phyloP scores from a whole-genome alignment of 2,797 vertebrate species.

The Buceros bicornis region DNA sequence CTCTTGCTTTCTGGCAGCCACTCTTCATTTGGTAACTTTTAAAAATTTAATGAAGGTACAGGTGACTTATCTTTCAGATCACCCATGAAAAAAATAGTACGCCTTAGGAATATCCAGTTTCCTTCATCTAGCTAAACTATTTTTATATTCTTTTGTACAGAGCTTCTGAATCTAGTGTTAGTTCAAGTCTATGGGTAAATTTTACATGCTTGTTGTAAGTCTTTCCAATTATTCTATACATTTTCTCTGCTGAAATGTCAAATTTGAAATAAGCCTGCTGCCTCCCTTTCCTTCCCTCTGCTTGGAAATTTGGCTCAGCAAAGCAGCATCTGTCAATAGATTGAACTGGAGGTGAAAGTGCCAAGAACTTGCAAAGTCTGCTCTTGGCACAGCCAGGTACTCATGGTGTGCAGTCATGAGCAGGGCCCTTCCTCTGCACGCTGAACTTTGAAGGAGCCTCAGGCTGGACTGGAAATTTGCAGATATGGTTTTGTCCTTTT shows the following conservation, averaged over 20 bases:
- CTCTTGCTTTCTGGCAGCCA: not conserved
- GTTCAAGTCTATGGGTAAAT: not conserved
- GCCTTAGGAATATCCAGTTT: not conserved
- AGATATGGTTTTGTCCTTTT: slow-evolving; percentile 43
- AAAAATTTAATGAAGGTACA: slow-evolving; percentile 34
- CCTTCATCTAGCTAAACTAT: not conserved
- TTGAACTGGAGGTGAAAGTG: slow-evolving; percentile 34
- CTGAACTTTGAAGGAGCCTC: slow-evolving; percentile 33
- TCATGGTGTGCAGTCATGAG: not conserved
- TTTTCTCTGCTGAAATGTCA: slow-evolving; percentile 38
- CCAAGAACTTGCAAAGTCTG: slow-evolving; percentile 22
- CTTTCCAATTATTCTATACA: slow-evolving; percentile 22
- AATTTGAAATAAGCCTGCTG: slow-evolving; percentile 29
- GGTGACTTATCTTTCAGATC: not conserved
- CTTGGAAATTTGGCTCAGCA: slow-evolving; percentile 31
- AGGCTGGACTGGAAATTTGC: not conserved
- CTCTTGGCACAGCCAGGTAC: not conserved
- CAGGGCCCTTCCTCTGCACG: not conserved
- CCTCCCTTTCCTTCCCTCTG: slow-evolving; percentile 12
- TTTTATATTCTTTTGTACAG: slow-evolving; percentile 9
- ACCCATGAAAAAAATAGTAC: not conserved
- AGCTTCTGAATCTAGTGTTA: not conserved
- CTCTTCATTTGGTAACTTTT: slow-evolving; percentile 27
- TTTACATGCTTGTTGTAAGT: not conserved
- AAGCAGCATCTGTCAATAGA: not conserved